Base-by-base conservation (phyloP, 2,113 vertebrate genomes). In the Pogonocichla stellata region DNA sequence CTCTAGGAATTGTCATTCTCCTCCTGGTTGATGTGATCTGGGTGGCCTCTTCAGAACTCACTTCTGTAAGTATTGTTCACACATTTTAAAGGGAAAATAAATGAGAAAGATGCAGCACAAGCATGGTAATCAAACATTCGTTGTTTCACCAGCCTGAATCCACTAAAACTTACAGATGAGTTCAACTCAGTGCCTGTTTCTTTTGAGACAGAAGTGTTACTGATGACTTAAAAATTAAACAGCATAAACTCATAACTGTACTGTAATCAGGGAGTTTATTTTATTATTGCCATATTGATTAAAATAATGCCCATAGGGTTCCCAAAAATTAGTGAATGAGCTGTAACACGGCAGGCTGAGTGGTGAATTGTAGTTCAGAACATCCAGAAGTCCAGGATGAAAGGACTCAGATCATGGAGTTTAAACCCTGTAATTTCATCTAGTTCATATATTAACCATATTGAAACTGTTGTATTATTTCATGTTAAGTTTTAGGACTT, bases 21-120 rank as follows among this genome's bases (percentile, higher is more conserved):
- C 98, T 99, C 73, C 98, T 99, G 31, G 99, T 99, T 80, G 99
- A 99, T 19, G 98, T 99, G 74, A 99, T 99, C 93, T 99, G 99
- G 99, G 99, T 99, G 9, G 99, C 98, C 26, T 99, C 99, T 33
- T 99, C 99, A 6, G 99, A 99, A 85, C 98, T 99, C 53, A 99
- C 99, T 71, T 98, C 99, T n/a, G 99, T 99, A 98, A 97, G 99
- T 97, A 82, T n/a, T 91, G 23, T 62, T 62, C 34, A 11, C 51
- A 13, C 25, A 38, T 36, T 34, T 74, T 38, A 70, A 80, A 74
- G 57, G 31, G 47, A 40, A 86, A 40, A 40, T 25, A 45, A 75
- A 87, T 6, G 24, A 45, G 45, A 29, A 40, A 51, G 26, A 22
- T 12, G 19, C n/a, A 45, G 38, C 23, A 69, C 48, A 60, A 88